Conservation (phyloP, 2,113 vertebrate genomes). For the Dascyllus trimaculatus region DNA sequence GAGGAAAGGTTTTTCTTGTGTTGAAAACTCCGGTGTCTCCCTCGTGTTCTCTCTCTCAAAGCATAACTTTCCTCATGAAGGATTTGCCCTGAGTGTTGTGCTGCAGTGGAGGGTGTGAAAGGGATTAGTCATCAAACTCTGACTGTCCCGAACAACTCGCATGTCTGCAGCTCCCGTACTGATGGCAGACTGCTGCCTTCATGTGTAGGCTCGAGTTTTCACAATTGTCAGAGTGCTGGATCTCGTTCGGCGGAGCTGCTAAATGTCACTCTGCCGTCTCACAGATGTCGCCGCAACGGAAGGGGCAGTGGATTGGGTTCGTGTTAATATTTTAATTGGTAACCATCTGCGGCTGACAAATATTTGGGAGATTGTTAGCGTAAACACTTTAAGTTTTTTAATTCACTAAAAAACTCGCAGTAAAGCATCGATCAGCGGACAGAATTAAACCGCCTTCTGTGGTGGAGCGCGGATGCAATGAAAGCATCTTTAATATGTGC, state of each 20-base stretch:
- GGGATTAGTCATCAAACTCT: slow-evolving; percentile 65
- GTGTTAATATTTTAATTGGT: slow-evolving; percentile 64
- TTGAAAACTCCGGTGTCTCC: slow-evolving; percentile 1
- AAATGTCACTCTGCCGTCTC: slow-evolving; percentile 79
- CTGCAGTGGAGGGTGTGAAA: slow-evolving; percentile 50
- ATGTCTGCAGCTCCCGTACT: slow-evolving; percentile 40
- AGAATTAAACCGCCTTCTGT: neutral
- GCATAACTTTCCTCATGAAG: slow-evolving; percentile 36
- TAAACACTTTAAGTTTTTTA: slow-evolving; percentile 19
- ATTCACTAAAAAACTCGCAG: neutral
- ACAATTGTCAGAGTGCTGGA: slow-evolving; percentile 68
- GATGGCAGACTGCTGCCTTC: slow-evolving; percentile 62
- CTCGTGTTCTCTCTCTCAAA: slow-evolving; percentile 10
- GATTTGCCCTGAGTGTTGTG: slow-evolving; percentile 33
- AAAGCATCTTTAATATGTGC: neutral
- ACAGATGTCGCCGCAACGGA: slow-evolving; percentile 72
- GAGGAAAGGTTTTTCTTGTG: slow-evolving; percentile 4
- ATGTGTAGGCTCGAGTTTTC: slow-evolving; percentile 71
- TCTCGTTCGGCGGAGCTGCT: slow-evolving; percentile 62
- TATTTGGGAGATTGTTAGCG: slow-evolving; percentile 35
- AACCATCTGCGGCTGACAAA: slow-evolving; percentile 67
- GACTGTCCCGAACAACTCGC: slow-evolving; percentile 54
- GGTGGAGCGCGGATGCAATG: neutral
- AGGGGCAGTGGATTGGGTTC: slow-evolving; percentile 60
- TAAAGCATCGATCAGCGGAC: neutral